phyloP scores from a whole-genome alignment of 2,888 invertebrate species.

The Philereme transversata region DNA sequence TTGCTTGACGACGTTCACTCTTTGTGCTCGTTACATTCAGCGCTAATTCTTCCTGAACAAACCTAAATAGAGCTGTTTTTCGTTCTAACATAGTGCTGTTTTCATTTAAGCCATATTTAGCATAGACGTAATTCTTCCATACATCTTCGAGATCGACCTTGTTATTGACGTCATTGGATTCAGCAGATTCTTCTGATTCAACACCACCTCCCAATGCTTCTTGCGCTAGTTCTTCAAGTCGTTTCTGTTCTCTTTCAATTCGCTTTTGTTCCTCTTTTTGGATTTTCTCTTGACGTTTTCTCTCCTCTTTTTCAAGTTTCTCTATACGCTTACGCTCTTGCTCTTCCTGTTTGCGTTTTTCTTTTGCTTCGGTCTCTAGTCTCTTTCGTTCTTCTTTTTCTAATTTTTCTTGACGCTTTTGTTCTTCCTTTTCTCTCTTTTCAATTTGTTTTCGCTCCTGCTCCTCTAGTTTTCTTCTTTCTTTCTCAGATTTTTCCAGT shows the following conservation, averaged over 20 bases:
- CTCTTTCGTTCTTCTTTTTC: conserved; percentile 44
- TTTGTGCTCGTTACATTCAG: conserved; percentile 65
- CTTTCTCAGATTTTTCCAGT: conserved; percentile 51
- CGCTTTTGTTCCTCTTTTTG: conserved; percentile 55
- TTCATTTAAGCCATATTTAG: conserved; percentile 62
- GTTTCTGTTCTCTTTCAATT: conserved; percentile 50
- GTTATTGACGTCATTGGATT: conserved; percentile 53
- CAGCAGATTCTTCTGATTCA: conserved; percentile 45
- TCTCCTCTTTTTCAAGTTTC: conserved; percentile 40
- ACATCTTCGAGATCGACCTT: conserved; percentile 68
- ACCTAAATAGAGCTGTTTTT: conserved; percentile 58
- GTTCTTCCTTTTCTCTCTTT: conserved; percentile 43
- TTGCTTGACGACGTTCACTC: conserved; percentile 67
- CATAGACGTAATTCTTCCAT: conserved; percentile 67
- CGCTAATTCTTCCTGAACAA: conserved; percentile 64
- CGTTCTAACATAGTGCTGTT: conserved; percentile 62
- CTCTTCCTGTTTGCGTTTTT: conserved; percentile 52
- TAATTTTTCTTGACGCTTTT: conserved; percentile 45
- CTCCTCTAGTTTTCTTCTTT: conserved; percentile 50
- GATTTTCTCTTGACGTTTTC: conserved; percentile 51
- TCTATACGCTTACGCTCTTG: conserved; percentile 44
- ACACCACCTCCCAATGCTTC: conserved; percentile 45
- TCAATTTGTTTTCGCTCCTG: conserved; percentile 44
- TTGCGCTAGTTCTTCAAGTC: conserved; percentile 51
- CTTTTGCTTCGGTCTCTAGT: conserved; percentile 42